Evolutionary conservation across 2,113 vertebrate genomes (phyloP), one percentile per base, ranked within the genome.

Genomic region (Buteo buteo): DNA sequence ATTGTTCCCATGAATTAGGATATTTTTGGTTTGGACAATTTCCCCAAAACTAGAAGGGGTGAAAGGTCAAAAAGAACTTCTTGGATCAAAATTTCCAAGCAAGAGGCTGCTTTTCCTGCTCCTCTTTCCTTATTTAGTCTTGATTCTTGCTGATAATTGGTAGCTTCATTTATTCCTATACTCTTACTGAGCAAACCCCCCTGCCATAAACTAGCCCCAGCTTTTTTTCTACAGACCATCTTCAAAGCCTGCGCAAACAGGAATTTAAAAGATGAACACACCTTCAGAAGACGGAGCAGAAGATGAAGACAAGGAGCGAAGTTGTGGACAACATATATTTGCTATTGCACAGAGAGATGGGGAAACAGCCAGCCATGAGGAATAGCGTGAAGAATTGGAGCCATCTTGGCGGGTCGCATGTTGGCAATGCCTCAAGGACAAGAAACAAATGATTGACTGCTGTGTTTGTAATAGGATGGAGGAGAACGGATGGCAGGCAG

Each of bases 391-490:
- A 59, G 94, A 50, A 90, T 64, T 52, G 88, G 91, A 96, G 88
- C 45, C 88, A 45, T 54, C 92, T 38, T 4, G 1, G 40, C 3
- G 16, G 87, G 87, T 86, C 7, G 6, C 73, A 59, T 1, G 16
- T 34, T 42, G 84, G 73, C 67, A 64, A 26, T 69, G 74, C 82
- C 95, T 96, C 86, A 95, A 96, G 96, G 93, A 79, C 65, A 54
- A 79, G 80, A 92, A 84, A 84, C 52, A 78, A 92, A 92, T 65
- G 88, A 89, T 90, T 1, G 1, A 62, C 50, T 66, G 81, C 58
- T 82, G 44, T n/a, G 62, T 29, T 42, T 42, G 62, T 87, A 64
- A 77, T 31, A 42, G 91, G 50, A 70, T 69, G 66, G 86, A 89
- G 58, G 70, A 72, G 57, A 62, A 91, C 0, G 36, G 42, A 57